Percentiles rank a stretch among this genome's conserved stretches.
Evolutionary conservation across 2,888 invertebrate genomes (phyloP).

Genomic region (Epirrhoe alternata): DNA sequence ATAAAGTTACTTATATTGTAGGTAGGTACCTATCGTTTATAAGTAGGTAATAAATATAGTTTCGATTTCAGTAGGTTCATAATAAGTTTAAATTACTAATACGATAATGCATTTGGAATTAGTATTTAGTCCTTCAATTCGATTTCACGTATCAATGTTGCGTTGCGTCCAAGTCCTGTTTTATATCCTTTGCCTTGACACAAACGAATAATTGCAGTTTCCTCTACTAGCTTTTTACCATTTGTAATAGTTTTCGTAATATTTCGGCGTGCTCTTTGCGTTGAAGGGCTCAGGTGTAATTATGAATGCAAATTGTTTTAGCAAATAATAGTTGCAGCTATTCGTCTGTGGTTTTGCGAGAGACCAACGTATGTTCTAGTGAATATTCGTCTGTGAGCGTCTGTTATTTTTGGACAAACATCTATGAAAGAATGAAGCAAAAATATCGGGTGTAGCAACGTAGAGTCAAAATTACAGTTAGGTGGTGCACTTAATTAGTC

Average conservation of each 20-base stretch:
- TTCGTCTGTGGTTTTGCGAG: neutral
- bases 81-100: too few relatives aligned
- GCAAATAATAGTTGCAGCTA: conserved; percentile 1
- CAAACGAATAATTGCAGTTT: conserved; percentile 46
- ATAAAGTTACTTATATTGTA: too few relatives aligned
- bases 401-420: too few relatives aligned
- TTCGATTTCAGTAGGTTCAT: too few relatives aligned
- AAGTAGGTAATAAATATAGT: too few relatives aligned
- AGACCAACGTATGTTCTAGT: neutral
- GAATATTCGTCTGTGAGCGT: too few relatives aligned
- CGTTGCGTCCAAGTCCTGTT: conserved; percentile 36
- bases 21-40: too few relatives aligned
- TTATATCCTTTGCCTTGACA: conserved; percentile 52
- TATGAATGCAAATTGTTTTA: neutral
- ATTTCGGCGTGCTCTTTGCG: conserved; percentile 15
- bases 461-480: too few relatives aligned
- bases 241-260: conserved; percentile 42
- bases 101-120: neutral
- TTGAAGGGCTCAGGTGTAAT: neutral
- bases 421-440: too few relatives aligned
- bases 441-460: too few relatives aligned
- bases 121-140: neutral
- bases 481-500: too few relatives aligned
- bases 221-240: conserved; percentile 44
- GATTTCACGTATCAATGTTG: conserved; percentile 12